A percentile compares a stretch with the other conserved stretches of the same genome.
Evolutionary conservation across 1,140 invertebrate species (phyloP).

Genomic region (Drosophila eugracilis): DNA sequence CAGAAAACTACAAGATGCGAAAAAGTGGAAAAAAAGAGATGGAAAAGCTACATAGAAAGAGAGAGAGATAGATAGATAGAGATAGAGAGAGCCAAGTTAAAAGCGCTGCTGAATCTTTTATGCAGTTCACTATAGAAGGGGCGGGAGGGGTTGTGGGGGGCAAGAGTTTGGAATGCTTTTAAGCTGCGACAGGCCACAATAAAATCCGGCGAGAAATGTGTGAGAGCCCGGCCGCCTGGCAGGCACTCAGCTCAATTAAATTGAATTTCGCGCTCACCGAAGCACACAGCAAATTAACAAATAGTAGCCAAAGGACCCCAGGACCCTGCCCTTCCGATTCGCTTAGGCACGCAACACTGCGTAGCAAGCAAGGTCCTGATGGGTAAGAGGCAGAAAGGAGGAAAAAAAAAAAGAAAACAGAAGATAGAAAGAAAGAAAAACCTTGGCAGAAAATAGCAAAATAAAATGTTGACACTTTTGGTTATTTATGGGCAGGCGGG

Average conservation of each 20-base stretch:
- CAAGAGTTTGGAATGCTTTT: slow-evolving; percentile 77
- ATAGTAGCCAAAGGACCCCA: slow-evolving; percentile 61
- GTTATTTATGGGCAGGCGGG: slow-evolving; percentile 78
- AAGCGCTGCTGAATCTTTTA: slow-evolving; percentile 83
- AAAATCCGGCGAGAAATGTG: slow-evolving; percentile 79
- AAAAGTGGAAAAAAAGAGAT: slow-evolving; percentile 8
- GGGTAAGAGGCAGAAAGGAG: background rate
- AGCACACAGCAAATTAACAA: slow-evolving; percentile 83
- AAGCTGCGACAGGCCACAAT: slow-evolving; percentile 74
- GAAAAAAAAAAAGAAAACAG: background rate
- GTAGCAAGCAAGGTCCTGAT: slow-evolving; percentile 38
- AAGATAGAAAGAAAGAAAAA: slow-evolving; percentile 26
- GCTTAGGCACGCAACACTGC: slow-evolving; percentile 79
- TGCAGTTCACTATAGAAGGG: slow-evolving; percentile 50
- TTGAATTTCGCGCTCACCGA: slow-evolving; percentile 83
- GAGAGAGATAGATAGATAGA: no score
- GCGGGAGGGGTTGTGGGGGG: slow-evolving; percentile 8
- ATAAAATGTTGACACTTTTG: slow-evolving; percentile 83
- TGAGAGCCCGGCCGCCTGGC: slow-evolving; percentile 57
- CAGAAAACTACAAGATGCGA: slow-evolving; percentile 28
- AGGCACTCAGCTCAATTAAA: slow-evolving; percentile 83
- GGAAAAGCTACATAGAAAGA: no score
- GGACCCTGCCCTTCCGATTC: slow-evolving; percentile 71
- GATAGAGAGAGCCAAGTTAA: slow-evolving; percentile 72
- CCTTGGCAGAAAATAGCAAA: slow-evolving; percentile 77